A percentile compares a stretch with the other conserved stretches of the same genome.
Conservation (phyloP, 2,797 vertebrate species). For the Garrulus glandarius region DNA sequence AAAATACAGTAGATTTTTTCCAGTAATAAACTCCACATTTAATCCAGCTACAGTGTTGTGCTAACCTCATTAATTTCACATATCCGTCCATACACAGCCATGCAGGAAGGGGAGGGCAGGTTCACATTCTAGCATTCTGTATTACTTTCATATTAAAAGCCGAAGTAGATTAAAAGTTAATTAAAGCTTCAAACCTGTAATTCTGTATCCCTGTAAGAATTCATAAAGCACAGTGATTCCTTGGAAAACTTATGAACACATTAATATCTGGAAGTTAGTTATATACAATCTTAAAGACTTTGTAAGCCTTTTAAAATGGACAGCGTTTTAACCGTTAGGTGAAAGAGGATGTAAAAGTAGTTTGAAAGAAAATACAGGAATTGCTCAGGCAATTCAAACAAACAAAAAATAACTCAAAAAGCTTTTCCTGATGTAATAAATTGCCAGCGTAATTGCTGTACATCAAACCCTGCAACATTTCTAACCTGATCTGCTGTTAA, state of each 20-base stretch:
- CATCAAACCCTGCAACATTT: neutral
- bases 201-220: neutral
- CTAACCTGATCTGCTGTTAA: neutral
- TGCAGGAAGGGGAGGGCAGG: neutral
- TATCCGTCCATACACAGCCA: neutral
- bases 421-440: neutral
- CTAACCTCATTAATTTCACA: conserved; percentile 7
- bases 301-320: neutral
- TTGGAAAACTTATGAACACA: neutral
- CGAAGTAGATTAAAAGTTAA: conserved; percentile 17
- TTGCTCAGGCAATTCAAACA: neutral
- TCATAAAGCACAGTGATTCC: neutral
- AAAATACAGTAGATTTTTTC: conserved; percentile 60
- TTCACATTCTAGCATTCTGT: neutral
- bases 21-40: conserved; percentile 47
- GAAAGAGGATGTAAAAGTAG: neutral
- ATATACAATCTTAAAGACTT: neutral
- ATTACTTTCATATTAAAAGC: conserved; percentile 18
- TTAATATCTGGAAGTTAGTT: neutral
- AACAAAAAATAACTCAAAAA: neutral
- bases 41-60: conserved; percentile 6
- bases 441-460: neutral
- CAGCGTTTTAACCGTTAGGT: neutral
- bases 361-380: neutral
- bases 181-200: neutral